Evolutionary conservation across 2,113 vertebrate species (phyloP).

Genomic region (Rafetus swinhoei): DNA sequence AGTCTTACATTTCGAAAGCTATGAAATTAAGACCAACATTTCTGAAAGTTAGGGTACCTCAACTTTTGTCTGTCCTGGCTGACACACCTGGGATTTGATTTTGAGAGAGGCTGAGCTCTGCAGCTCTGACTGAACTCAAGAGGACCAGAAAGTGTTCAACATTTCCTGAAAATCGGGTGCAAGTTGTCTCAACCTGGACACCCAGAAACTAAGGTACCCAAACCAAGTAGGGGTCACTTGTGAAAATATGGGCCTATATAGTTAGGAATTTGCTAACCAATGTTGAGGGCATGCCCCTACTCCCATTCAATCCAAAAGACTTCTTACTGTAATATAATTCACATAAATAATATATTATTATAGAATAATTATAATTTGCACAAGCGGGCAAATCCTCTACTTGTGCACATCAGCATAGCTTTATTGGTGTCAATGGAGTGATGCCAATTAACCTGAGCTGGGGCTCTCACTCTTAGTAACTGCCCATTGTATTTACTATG

Average conservation of each 20-base stretch:
- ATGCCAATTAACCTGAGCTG: neutral
- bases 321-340: neutral
- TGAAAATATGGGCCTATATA: neutral
- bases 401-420: neutral
- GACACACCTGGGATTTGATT: neutral
- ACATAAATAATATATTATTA: neutral
- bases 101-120: neutral
- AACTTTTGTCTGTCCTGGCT: neutral
- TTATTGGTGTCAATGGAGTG: neutral
- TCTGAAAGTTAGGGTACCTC: neutral
- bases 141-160: neutral
- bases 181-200: neutral
- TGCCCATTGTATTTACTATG: neutral
- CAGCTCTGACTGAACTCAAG: fast-evolving
- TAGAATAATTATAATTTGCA: neutral
- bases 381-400: neutral
- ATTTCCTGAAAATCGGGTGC: neutral
- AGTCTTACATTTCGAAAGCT: neutral
- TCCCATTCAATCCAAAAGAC: neutral
- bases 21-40: neutral
- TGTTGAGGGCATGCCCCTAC: neutral
- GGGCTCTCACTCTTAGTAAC: neutral
- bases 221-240: neutral
- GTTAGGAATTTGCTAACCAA: neutral
- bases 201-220: neutral